These are phyloP conservation scores for Chionoecetes opilio DNA, from an alignment of 1,140 invertebrate genomes.

Conservation along the genomic window DNA sequence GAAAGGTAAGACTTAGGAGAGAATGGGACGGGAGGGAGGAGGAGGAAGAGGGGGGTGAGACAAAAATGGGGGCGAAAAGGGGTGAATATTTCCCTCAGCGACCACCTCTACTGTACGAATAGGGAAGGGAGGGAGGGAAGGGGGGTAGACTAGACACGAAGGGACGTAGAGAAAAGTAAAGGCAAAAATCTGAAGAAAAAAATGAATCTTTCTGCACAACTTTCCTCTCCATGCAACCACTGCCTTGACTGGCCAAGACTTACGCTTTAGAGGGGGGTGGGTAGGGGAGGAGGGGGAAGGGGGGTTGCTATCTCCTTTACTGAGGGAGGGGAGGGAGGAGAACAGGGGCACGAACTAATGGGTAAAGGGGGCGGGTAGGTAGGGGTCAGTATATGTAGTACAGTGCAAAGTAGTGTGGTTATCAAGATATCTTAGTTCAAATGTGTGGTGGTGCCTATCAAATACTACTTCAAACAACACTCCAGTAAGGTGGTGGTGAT, in stretches of 20 bases:
- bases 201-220: background rate
- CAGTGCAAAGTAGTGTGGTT: background rate
- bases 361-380: background rate
- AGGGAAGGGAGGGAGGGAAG: conserved; percentile 25
- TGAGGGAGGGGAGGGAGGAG: background rate
- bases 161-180: background rate
- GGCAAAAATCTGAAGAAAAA: background rate
- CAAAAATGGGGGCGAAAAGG: background rate
- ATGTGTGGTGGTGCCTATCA: background rate
- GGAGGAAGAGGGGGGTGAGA: background rate
- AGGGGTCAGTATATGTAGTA: background rate
- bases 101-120: conserved; percentile 6
- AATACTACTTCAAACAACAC: background rate
- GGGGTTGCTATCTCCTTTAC: background rate
- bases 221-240: background rate
- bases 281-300: background rate
- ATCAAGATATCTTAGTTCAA: background rate
- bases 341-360: background rate
- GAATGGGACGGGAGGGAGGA: background rate
- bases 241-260: background rate
- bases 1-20: conserved; percentile 49
- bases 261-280: background rate
- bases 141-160: background rate
- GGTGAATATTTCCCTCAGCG: background rate
- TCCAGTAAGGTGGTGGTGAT: background rate